Evolutionary conservation across 2,888 invertebrate species (phyloP), one percentile per base, ranked within the genome.

Genomic region (Hyalella azteca): DNA sequence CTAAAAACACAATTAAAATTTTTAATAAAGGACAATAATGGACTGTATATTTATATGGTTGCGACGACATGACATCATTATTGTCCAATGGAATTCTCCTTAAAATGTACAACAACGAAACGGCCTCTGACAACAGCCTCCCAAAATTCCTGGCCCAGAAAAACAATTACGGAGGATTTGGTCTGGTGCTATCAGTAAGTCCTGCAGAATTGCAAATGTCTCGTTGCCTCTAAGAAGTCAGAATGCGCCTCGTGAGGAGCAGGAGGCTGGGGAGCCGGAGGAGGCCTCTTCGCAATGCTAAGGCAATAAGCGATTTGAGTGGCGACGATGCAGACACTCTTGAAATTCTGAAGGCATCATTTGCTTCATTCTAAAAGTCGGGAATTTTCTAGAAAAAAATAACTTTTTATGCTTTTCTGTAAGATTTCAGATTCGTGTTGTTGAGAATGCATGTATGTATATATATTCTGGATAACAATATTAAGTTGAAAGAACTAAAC

Each of bases 181-280:
- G 66, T 11, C 36, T 36, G 66, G 66, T 66, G 66, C 66, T 66
- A 66, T 66, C 66, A 66, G 66, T 66, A 39, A 66, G 66, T 66
- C 66, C 66, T 66, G 29, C 66, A 66, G 66, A 66, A 66, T 66
- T 66, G 66, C 66, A 66, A 66, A 66, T 66, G 66, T 66, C 66
- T 36, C 36, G 36, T 32, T 36, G 66, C 66, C 66, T 66, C 66
- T 66, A 36, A 66, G 66, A 36, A 22, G 26, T 54, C 54, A 54
- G 26, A 54, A 54, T n/a, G n/a, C 54, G 54, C 22, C 54, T 22
- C 54, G 29, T 54, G 54, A 54, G 26, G n/a, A n/a, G n/a, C n/a
- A n/a, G n/a, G n/a, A n/a, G n/a, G n/a, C n/a, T n/a, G n/a, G n/a
- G n/a, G n/a, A n/a, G n/a, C n/a, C n/a, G n/a, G n/a, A n/a, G n/a